Percentiles rank a stretch among this genome's conserved stretches.
Conservation (phyloP, 2,888 invertebrate species). For the Bimastos eiseni region DNA sequence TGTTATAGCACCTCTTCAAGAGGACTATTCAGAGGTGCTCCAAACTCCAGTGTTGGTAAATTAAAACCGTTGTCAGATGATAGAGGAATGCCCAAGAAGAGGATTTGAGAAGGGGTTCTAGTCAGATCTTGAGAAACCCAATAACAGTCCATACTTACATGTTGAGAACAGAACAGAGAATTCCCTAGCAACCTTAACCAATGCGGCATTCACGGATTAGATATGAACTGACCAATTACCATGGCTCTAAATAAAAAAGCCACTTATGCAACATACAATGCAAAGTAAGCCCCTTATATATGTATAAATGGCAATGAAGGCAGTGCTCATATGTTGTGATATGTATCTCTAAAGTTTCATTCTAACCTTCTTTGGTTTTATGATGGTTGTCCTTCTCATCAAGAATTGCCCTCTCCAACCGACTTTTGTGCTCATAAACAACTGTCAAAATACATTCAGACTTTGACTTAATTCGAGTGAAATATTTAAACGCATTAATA, state of each 20-base stretch:
- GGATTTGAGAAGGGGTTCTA: no score
- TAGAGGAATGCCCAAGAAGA: no score
- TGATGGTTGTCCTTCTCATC: conserved; percentile 19
- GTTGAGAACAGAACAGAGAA: background rate
- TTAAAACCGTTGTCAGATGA: no score
- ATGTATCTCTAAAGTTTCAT: background rate
- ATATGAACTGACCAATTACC: background rate
- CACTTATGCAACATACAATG: no score
- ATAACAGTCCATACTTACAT: no score
- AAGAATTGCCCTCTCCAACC: background rate
- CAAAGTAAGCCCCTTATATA: no score
- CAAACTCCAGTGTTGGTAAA: no score
- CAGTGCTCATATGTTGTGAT: background rate
- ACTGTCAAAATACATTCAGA: background rate
- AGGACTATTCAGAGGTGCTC: no score
- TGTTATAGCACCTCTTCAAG: no score
- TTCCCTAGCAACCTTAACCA: background rate
- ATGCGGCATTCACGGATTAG: background rate
- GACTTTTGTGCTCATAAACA: conserved; percentile 24
- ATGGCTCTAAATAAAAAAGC: no score
- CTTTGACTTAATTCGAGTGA: background rate
- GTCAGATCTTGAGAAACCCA: background rate
- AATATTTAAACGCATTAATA: background rate
- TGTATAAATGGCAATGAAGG: no score
- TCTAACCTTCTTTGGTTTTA: conserved; percentile 19